These are phyloP conservation scores for Mixornis gularis DNA, from an alignment of 2,113 vertebrate genomes.

Conservation along the genomic window DNA sequence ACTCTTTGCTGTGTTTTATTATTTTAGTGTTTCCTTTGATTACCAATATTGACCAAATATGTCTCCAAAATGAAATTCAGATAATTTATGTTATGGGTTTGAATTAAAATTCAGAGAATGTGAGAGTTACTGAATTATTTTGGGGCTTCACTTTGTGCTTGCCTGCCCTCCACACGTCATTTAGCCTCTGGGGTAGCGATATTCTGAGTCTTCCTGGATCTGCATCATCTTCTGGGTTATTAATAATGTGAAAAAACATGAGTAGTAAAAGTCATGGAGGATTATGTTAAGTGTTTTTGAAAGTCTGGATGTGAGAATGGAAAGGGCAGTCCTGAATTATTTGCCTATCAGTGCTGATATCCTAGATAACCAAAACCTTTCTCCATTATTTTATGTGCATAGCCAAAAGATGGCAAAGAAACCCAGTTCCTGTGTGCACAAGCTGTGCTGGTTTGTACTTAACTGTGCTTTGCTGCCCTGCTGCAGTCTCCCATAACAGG, in stretches of 20 bases:
- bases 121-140: not conserved
- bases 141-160: not conserved
- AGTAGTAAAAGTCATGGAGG: not conserved
- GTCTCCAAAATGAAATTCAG: not conserved
- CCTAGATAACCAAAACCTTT: not conserved
- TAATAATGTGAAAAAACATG: not conserved
- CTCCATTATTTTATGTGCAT: not conserved
- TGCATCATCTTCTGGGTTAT: not conserved
- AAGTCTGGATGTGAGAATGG: not conserved
- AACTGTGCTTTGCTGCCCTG: not conserved
- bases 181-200: not conserved
- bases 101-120: not conserved
- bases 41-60: not conserved
- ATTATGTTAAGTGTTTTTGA: not conserved
- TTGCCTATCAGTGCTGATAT: not conserved
- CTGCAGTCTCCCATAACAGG: not conserved
- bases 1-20: not conserved
- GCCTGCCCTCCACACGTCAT: not conserved
- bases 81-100: not conserved
- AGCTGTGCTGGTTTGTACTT: not conserved
- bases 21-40: not conserved
- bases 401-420: not conserved
- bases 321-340: not conserved
- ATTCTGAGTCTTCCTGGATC: not conserved
- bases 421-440: fast-evolving